Evolutionary conservation across 2,797 vertebrate species (phyloP), one percentile per base, ranked within the genome.

Genomic region (Echiichthys vipera): DNA sequence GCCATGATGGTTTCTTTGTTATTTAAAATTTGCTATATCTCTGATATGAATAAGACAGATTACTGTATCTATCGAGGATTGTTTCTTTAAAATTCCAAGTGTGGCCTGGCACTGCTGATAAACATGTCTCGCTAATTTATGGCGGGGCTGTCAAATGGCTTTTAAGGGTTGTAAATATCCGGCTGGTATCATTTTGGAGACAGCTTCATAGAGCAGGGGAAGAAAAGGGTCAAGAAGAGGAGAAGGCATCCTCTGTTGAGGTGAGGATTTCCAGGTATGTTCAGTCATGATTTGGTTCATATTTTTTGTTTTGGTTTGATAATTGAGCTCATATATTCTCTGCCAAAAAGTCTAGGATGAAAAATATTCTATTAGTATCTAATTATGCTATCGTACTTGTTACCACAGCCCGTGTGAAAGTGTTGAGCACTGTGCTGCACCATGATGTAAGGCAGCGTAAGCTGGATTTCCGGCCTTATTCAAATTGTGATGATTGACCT

Each of bases 81-180:
- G 58, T 74, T 76, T 83, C 67, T 70, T 78, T 74, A 50, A 78
- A 50, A 65, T 59, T 56, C 18, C n/a, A 8, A 17, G 15, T 43
- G 45, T 58, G 61, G 53, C 46, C 55, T 24, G 51, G 32, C 49
- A 11, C 47, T 55, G 24, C 69, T 86, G 63, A 78, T 77, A 80
- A 85, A 86, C 65, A 80, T 27, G 77, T 72, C 78, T 72, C 50
- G 62, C 78, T 83, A 84, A 87, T 85, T 89, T 79, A 85, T 57
- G 37, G 67, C 1, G 15, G 7, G 15, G 63, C 75, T 84, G 80
- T 88, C 84, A 70, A 74, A 80, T 55, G 65, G 86, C 84, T 89
- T 88, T 90, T 89, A 90, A 81, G 39, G 51, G 78, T 72, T 83
- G 64, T 87, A 88, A 88, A 90, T 84, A 84, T 77, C 29, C 61